Evolutionary conservation across 2,888 invertebrate species (phyloP).

Genomic region (Syrista parreyssii): DNA sequence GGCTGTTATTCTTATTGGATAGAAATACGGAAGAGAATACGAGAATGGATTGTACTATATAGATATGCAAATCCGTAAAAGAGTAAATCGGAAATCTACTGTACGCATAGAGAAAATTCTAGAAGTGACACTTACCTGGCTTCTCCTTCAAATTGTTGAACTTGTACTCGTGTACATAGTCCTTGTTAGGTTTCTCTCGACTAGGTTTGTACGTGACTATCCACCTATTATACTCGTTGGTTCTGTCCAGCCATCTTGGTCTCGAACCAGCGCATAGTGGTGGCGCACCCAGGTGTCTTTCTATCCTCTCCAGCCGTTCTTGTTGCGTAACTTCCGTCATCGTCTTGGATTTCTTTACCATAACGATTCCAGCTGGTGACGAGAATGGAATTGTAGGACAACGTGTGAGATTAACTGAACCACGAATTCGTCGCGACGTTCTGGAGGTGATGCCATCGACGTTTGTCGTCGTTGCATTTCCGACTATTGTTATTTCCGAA

Average conservation of each 20-base stretch:
- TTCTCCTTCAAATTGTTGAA: slow-evolving; percentile 52
- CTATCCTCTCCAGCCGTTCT: slow-evolving; percentile 69
- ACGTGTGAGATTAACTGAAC: slow-evolving; percentile 64
- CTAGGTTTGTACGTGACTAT: slow-evolving; percentile 55
- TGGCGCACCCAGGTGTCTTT: slow-evolving; percentile 68
- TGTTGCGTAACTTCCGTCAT: slow-evolving; percentile 66
- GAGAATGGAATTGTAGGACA: slow-evolving; percentile 69
- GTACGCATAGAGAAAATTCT: background rate
- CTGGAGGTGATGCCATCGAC: slow-evolving; percentile 38
- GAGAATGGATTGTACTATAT: background rate
- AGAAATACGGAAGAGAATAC: background rate
- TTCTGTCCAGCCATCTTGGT: slow-evolving; percentile 58
- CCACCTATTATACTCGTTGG: slow-evolving; percentile 52
- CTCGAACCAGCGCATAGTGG: slow-evolving; percentile 47
- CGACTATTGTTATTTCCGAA: background rate
- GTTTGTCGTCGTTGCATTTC: slow-evolving; percentile 19
- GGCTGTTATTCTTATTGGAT: background rate
- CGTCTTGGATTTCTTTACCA: slow-evolving; percentile 67
- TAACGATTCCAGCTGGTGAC: slow-evolving; percentile 68
- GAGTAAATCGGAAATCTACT: background rate
- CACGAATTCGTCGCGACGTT: slow-evolving; percentile 64
- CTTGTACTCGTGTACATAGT: slow-evolving; percentile 55
- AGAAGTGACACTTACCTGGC: slow-evolving; percentile 47
- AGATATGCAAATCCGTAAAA: background rate
- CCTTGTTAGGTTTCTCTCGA: slow-evolving; percentile 45